Percentiles rank a stretch among this genome's conserved stretches.
These are phyloP conservation scores for Diorhabda elongata DNA, from an alignment of 1,140 invertebrate genomes.

Conservation along the genomic window DNA sequence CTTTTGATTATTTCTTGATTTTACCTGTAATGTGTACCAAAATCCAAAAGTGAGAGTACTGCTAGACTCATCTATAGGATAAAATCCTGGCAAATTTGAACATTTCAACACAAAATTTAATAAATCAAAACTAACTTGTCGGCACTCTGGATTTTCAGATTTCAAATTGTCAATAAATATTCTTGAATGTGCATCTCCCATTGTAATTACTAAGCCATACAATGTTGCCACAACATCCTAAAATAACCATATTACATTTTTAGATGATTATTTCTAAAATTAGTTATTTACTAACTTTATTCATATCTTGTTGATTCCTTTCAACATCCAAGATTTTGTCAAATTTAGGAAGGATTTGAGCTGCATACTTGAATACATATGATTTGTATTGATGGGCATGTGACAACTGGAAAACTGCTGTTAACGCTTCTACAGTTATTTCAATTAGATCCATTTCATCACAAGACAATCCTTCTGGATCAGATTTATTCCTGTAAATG, in stretches of 20 bases:
- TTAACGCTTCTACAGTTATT: conserved; percentile 58
- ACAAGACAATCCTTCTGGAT: conserved; percentile 49
- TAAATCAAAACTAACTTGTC: conserved; percentile 47
- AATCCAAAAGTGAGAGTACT: conserved; percentile 82
- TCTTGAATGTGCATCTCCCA: conserved; percentile 63
- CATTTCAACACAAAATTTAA: conserved; percentile 62
- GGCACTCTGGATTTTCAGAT: conserved; percentile 45
- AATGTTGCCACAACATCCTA: conserved; percentile 54
- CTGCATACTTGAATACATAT: conserved; percentile 37
- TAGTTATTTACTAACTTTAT: conserved; percentile 35
- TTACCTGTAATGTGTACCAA: conserved; percentile 85
- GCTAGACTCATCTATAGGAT: conserved; percentile 77
- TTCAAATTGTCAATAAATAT: conserved; percentile 55
- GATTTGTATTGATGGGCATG: conserved; percentile 37
- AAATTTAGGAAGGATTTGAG: conserved; percentile 44
- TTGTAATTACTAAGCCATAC: conserved; percentile 59
- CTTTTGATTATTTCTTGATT: neutral
- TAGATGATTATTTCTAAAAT: neutral
- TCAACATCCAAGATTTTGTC: conserved; percentile 43
- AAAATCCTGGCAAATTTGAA: conserved; percentile 73
- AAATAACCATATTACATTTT: conserved; percentile 16
- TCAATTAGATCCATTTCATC: conserved; percentile 58
- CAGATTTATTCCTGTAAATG: conserved; percentile 40
- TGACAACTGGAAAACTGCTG: conserved; percentile 43
- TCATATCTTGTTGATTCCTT: conserved; percentile 32